Evolutionary conservation across 2,113 vertebrate species (phyloP).

Genomic region (Ondatra zibethicus): DNA sequence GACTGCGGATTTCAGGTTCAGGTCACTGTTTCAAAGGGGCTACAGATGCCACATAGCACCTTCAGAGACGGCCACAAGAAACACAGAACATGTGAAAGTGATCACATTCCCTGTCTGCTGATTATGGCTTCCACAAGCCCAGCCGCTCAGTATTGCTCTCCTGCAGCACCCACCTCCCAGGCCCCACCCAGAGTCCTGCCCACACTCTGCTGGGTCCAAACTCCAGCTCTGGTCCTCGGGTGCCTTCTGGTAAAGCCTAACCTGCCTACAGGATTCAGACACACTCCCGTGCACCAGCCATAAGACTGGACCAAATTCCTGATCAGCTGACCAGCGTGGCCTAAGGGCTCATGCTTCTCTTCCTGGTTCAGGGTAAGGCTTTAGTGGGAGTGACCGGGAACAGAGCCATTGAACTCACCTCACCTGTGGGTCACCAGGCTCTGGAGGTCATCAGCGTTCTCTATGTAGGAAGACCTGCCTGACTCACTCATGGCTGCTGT

Average conservation of each 20-base stretch:
- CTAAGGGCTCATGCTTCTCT: constrained; percentile 45
- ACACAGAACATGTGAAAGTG: background rate
- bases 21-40: background rate
- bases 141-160: background rate
- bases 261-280: background rate
- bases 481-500: background rate
- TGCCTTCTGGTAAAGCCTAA: background rate
- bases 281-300: background rate
- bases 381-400: background rate
- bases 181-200: background rate
- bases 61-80: background rate
- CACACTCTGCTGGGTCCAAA: background rate
- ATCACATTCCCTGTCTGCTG: background rate
- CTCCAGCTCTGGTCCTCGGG: background rate
- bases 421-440: too few species aligned
- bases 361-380: constrained; percentile 30
- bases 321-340: background rate
- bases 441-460: background rate
- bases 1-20: background rate
- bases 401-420: background rate
- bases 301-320: background rate
- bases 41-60: background rate
- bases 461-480: background rate
- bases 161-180: background rate
- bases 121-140: background rate